Conservation (phyloP, 2,113 vertebrate genomes). For the Crotophaga sulcirostris region DNA sequence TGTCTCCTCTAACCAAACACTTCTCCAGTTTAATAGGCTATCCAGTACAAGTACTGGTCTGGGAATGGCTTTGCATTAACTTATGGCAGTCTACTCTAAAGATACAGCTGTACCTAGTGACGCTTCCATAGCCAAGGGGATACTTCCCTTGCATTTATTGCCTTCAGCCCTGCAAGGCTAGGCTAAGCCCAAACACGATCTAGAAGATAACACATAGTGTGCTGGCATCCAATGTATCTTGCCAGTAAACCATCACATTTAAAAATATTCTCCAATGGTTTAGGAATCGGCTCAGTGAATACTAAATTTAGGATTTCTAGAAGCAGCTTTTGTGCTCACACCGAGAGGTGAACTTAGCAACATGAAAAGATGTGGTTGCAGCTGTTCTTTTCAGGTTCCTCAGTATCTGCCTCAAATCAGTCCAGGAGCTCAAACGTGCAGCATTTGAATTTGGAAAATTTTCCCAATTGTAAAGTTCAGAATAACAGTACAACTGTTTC, state of each 20-base stretch:
- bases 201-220: not conserved
- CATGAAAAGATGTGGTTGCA: not conserved
- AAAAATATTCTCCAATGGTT: not conserved
- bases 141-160: too few relatives aligned
- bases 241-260: not conserved
- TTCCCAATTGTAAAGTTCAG: not conserved
- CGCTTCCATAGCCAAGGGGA: accelerated
- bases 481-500: not conserved
- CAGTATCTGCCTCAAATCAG: not conserved
- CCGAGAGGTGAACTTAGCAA: not conserved
- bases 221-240: accelerated
- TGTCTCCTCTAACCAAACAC: not conserved
- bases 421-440: not conserved
- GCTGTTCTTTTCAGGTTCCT: not conserved
- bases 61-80: not conserved
- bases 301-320: not conserved
- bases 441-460: not conserved
- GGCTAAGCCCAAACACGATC: not conserved
- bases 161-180: not conserved
- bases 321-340: not conserved
- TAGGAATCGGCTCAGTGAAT: not conserved
- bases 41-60: not conserved
- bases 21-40: not conserved
- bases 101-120: not conserved
- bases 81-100: too few relatives aligned